phyloP scores from a whole-genome alignment of 2,113 vertebrate species.

The Spermophilus dauricus region DNA sequence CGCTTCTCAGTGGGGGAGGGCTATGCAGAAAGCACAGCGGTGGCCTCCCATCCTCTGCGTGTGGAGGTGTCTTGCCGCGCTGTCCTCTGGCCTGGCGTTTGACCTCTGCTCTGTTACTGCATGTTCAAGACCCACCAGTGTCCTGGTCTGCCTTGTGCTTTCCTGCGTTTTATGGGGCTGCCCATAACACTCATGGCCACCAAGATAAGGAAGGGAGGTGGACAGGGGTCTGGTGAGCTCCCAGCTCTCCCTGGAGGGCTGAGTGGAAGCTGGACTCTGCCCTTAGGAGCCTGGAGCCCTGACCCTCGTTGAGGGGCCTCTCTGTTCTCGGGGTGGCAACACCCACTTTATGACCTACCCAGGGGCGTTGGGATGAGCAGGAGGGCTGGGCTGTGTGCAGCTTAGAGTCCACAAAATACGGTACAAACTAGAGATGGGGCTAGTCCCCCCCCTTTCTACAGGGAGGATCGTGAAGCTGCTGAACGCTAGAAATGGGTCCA shows the following conservation, averaged over 20 bases:
- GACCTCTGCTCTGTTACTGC: not conserved
- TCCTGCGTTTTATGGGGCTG: rapidly evolving
- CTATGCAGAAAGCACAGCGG: rapidly evolving
- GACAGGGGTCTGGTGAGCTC: no score
- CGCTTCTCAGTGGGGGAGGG: rapidly evolving
- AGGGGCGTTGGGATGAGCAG: not conserved
- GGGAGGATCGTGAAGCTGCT: not conserved
- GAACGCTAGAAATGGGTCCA: not conserved
- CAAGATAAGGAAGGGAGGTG: rapidly evolving
- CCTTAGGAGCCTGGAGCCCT: no score
- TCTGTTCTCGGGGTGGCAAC: not conserved
- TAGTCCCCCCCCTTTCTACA: no score
- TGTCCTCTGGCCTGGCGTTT: rapidly evolving
- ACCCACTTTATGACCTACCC: rapidly evolving
- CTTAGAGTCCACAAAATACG: rapidly evolving
- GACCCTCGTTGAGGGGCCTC: rapidly evolving
- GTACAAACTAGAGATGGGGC: not conserved
- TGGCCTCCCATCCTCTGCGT: not conserved
- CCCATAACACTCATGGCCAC: rapidly evolving
- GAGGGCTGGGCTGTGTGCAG: not conserved
- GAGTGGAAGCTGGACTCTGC: not conserved
- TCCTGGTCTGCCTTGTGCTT: not conserved
- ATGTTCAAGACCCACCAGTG: rapidly evolving
- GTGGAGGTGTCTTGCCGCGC: not conserved
- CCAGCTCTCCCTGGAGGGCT: not conserved